phyloP scores from a whole-genome alignment of 2,113 vertebrate species.

The Falco punctatus region DNA sequence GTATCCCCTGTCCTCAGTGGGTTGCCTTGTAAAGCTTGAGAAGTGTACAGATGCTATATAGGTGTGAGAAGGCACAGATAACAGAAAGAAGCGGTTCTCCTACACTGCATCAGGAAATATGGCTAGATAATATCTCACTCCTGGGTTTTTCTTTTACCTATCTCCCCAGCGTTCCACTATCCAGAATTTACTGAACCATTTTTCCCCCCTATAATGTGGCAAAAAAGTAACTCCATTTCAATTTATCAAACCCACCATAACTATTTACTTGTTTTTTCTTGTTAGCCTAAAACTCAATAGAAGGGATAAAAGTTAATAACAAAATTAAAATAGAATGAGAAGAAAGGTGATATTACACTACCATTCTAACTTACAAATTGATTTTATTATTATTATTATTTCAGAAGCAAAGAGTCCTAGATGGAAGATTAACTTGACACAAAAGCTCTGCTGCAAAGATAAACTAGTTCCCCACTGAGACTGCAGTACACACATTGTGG shows the following conservation, averaged over 20 bases:
- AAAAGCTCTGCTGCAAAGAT: neutral
- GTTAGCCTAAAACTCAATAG: neutral
- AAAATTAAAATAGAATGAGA: neutral
- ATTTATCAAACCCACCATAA: neutral
- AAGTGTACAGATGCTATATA: neutral
- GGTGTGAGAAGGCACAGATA: neutral
- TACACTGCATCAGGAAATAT: neutral
- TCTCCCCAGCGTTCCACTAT: neutral
- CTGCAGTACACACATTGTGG: neutral
- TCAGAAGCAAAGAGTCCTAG: neutral
- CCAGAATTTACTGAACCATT: neutral
- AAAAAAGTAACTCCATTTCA: neutral
- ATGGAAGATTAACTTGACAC: neutral
- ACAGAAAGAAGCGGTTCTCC: neutral
- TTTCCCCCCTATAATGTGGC: neutral
- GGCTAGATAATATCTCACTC: neutral
- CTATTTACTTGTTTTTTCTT: neutral
- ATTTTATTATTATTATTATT: neutral
- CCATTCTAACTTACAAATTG: neutral
- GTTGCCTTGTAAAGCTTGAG: neutral
- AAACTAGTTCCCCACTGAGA: neutral
- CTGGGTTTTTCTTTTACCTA: neutral
- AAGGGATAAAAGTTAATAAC: neutral
- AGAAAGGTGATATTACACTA: neutral
- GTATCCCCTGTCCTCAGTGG: too few species aligned